Base-by-base conservation (phyloP, 2,888 invertebrate genomes). In the Drymonia ruficornis region DNA sequence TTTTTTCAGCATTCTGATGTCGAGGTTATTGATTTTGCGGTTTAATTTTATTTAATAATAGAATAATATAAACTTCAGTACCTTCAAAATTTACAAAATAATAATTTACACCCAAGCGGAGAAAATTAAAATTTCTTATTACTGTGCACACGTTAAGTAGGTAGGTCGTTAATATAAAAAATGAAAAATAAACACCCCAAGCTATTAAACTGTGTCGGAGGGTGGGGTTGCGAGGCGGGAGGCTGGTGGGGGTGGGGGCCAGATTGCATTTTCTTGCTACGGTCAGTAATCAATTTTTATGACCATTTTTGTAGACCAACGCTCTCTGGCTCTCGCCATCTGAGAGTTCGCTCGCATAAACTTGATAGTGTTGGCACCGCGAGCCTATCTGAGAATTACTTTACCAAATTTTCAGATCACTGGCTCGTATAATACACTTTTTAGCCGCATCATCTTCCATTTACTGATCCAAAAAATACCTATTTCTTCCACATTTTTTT, bases 251-350 rank as follows among this genome's bases (percentile, higher is more conserved):
- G 69, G 71, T 63, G 74, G 67, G 80, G 76, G 80, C 83, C 83
- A 86, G 87, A 91, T 90, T 90, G 89, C 88, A 89, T 89, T 90
- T 87, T 84, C 89, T 87, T 87, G 86, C 87, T 84, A 80, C 81
- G 84, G 81, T 76, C 76, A 84, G 88, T 88, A 90, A 91, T 91
- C 88, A 90, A 89, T 89, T 90, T 90, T 89, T 90, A 89, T 85
- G 87, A 81, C 77, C 74, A 84, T 86, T 89, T 87, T 86, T 83
- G 86, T 84, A 82, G 81, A 81, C 81, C 80, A 74, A 70, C 67
- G 71, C 67, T 66, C 67, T 70, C 66, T 59, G 58, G 63, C 70
- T 68, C 61, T 55, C 53, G 59, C 59, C 56, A 55, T 43, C 50
- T 43, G 51, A 46, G 34, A 57, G 40, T 43, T 50, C 29, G 34